Conservation (phyloP, 2,888 invertebrate species). For the Acanthosoma haemorrhoidale region DNA sequence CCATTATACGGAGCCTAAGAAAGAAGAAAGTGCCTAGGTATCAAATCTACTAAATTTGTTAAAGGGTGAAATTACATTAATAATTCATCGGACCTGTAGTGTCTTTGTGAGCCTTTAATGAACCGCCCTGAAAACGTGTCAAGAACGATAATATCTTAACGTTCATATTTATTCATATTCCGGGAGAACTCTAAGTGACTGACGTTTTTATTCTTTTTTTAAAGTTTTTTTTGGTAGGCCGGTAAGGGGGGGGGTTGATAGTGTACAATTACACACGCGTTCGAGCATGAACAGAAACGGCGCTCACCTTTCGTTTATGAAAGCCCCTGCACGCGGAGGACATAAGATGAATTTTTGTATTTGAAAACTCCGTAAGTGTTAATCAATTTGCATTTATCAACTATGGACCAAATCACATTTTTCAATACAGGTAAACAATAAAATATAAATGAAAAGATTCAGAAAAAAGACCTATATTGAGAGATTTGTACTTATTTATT, state of each 20-base stretch:
- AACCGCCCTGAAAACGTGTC: not conserved
- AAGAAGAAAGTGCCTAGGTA: too few species aligned
- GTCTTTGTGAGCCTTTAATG: conserved; percentile 7
- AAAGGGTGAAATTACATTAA: not conserved
- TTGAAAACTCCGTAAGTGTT: not conserved
- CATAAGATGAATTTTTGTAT: too few species aligned
- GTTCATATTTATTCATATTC: conserved; percentile 10
- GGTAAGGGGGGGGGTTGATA: not conserved
- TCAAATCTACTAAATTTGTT: conserved; percentile 3
- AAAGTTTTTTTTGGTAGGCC: not conserved
- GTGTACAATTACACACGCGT: not conserved
- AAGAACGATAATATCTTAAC: conserved; percentile 3
- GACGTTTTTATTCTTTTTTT: conserved; percentile 2
- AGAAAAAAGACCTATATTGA: too few species aligned
- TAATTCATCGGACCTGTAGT: conserved; percentile 10
- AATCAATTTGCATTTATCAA: too few species aligned
- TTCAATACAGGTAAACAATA: too few species aligned
- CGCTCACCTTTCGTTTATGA: too few species aligned
- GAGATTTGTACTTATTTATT: too few species aligned
- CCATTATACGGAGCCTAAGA: too few species aligned
- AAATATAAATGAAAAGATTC: too few species aligned
- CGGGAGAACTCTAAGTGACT: not conserved
- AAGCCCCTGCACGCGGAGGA: too few species aligned
- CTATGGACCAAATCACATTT: too few species aligned
- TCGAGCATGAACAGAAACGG: too few species aligned